Evolutionary conservation across 2,113 vertebrate genomes (phyloP).

Genomic region (Rissa tridactyla): DNA sequence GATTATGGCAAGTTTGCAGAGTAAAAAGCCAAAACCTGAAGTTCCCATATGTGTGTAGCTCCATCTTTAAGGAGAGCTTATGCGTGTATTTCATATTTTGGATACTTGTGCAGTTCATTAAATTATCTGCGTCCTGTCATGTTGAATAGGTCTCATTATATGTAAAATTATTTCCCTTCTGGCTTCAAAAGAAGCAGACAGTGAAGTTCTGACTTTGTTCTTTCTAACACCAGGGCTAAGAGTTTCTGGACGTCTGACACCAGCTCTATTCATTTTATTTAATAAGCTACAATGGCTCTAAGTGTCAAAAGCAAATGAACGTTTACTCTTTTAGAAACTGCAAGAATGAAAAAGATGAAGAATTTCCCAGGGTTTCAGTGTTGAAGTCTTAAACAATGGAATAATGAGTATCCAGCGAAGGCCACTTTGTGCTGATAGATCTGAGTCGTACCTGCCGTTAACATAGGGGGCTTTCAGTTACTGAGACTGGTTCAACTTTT

Average conservation of each 20-base stretch:
- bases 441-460: neutral
- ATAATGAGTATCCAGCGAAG: neutral
- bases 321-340: neutral
- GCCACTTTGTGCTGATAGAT: neutral
- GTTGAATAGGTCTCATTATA: neutral
- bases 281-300: neutral
- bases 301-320: neutral
- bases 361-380: neutral
- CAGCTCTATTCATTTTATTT: neutral
- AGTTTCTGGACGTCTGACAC: neutral
- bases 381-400: neutral
- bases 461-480: neutral
- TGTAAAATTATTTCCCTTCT: neutral
- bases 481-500: neutral
- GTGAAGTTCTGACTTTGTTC: neutral
- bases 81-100: neutral
- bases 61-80: neutral
- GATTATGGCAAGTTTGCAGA: neutral
- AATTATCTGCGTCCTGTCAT: neutral
- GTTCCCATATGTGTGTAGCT: neutral
- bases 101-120: neutral
- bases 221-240: neutral
- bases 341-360: neutral
- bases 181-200: neutral
- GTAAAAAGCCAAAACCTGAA: neutral